phyloP scores from a whole-genome alignment of 2,888 invertebrate genomes.

The Acrocyrtus sp. region DNA sequence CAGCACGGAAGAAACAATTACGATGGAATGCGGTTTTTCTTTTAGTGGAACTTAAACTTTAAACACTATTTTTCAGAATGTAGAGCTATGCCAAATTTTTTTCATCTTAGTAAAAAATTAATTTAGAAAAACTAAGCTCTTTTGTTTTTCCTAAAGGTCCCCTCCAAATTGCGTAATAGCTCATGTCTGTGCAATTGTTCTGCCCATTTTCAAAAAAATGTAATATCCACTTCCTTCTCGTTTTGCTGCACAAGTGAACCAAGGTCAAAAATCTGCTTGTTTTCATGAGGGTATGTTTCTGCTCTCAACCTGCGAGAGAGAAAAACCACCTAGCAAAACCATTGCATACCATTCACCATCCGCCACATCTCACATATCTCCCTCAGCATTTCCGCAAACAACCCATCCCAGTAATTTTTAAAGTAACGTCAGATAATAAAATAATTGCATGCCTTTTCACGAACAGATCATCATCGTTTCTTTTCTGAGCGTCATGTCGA shows the following conservation, averaged over 20 bases:
- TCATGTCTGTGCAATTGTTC: too few relatives aligned
- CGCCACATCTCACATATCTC: background rate
- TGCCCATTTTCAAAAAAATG: background rate
- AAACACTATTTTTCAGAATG: too few relatives aligned
- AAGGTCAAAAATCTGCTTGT: slow-evolving; percentile 45
- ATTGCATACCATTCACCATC: background rate
- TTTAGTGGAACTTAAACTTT: too few relatives aligned
- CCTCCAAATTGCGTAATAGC: background rate
- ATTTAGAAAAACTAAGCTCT: too few relatives aligned
- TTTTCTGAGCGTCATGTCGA: too few relatives aligned
- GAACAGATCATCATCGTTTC: too few relatives aligned
- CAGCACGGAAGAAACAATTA: too few relatives aligned
- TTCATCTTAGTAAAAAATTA: too few relatives aligned
- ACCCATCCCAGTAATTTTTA: slow-evolving; percentile 24
- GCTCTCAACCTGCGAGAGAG: background rate
- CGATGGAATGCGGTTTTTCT: too few relatives aligned
- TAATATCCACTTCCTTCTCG: slow-evolving; percentile 9
- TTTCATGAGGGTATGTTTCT: background rate
- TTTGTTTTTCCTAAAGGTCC: too few relatives aligned
- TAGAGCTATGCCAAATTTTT: too few relatives aligned
- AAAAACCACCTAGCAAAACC: slow-evolving; percentile 5
- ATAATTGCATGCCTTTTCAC: slow-evolving; percentile 33
- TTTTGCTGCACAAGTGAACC: slow-evolving; percentile 16
- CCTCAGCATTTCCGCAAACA: slow-evolving; percentile 33
- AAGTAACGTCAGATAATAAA: slow-evolving; percentile 33